phyloP scores from a whole-genome alignment of 2,888 invertebrate species.

The Himalopsyche tibetana region DNA sequence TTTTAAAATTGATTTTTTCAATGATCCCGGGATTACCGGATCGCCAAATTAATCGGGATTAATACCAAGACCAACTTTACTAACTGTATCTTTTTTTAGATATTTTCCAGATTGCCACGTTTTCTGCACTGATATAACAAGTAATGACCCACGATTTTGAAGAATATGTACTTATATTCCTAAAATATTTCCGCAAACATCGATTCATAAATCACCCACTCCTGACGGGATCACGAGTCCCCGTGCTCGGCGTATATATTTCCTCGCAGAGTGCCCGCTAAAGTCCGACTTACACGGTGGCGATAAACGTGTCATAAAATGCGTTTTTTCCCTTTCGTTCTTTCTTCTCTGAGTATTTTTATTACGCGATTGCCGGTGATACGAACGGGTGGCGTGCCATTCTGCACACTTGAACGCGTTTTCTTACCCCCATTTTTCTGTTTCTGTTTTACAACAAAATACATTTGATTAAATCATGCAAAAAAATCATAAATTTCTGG shows the following conservation, averaged over 20 bases:
- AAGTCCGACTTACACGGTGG: slow-evolving; percentile 10
- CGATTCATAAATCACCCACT: slow-evolving; percentile 22
- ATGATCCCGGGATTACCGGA: too few relatives aligned
- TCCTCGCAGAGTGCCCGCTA: not conserved
- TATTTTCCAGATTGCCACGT: too few relatives aligned
- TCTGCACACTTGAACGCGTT: not conserved
- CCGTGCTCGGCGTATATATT: not conserved
- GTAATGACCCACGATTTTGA: too few relatives aligned
- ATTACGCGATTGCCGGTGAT: not conserved
- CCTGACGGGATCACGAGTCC: not conserved
- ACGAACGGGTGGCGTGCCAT: slow-evolving; percentile 16
- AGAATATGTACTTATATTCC: too few relatives aligned
- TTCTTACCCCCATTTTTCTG: not conserved
- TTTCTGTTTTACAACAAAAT: slow-evolving; percentile 1
- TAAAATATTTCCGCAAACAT: not conserved
- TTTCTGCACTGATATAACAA: too few relatives aligned
- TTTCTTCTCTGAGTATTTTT: not conserved
- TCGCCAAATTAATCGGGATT: too few relatives aligned
- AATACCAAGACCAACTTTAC: too few relatives aligned
- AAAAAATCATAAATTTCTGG: not conserved
- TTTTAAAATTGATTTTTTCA: too few relatives aligned
- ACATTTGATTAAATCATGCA: not conserved
- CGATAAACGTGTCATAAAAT: slow-evolving; percentile 28
- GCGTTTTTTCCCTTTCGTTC: not conserved
- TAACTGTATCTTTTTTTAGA: too few relatives aligned